Percentiles rank a stretch among this genome's conserved stretches.
Evolutionary conservation across 2,797 vertebrate species (phyloP).

Genomic region (Petrocephalus schoutedeni): DNA sequence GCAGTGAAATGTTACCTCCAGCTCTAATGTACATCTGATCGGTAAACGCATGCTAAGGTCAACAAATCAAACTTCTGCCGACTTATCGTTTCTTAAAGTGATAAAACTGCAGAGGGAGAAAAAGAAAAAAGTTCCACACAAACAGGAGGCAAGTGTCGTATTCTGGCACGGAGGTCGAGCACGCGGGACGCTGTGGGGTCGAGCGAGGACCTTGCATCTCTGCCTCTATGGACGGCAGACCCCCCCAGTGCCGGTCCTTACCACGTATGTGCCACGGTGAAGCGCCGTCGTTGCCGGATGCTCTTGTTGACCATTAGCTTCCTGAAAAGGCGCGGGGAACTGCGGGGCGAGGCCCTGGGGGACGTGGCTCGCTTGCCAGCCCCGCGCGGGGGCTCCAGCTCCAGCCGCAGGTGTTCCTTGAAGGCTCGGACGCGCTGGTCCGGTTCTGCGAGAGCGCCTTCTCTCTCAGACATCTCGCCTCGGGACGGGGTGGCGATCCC

Average conservation of each 20-base stretch:
- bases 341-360: slow-evolving; percentile 69
- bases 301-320: slow-evolving; percentile 78
- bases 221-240: neutral
- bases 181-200: neutral
- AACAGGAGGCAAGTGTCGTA: neutral
- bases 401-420: slow-evolving; percentile 75
- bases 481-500: neutral
- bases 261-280: slow-evolving; percentile 83
- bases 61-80: neutral
- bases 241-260: slow-evolving; percentile 46
- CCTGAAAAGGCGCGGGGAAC: slow-evolving; percentile 74
- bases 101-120: neutral
- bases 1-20: neutral
- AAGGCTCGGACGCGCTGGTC: slow-evolving; percentile 72
- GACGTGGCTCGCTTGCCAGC: slow-evolving; percentile 61
- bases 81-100: neutral
- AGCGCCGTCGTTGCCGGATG: slow-evolving; percentile 75
- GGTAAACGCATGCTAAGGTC: neutral
- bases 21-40: neutral
- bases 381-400: slow-evolving; percentile 69
- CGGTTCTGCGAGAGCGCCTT: slow-evolving; percentile 57
- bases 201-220: neutral
- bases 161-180: neutral
- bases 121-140: neutral
- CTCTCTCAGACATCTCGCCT: slow-evolving; percentile 65